Conservation (phyloP, 2,113 vertebrate species). For the Pseudonaja textilis region DNA sequence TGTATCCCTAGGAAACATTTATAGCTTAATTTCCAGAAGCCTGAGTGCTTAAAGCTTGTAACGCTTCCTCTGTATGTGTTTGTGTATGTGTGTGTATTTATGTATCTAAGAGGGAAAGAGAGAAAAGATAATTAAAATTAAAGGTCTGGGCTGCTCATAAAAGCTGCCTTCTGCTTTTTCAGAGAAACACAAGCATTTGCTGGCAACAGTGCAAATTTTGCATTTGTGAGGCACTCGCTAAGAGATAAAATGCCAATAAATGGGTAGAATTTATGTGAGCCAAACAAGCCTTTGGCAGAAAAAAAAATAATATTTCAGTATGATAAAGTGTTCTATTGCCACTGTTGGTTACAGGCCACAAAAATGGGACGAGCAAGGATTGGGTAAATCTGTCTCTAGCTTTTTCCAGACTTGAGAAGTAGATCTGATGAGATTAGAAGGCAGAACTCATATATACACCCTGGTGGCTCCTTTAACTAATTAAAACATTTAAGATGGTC, state of each 20-base stretch:
- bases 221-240: slow-evolving; percentile 11
- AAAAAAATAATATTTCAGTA: slow-evolving; percentile 23
- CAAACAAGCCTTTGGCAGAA: background rate
- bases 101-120: background rate
- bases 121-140: background rate
- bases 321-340: background rate
- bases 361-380: background rate
- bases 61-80: background rate
- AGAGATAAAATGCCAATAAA: background rate
- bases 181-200: background rate
- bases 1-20: slow-evolving; percentile 11
- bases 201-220: background rate
- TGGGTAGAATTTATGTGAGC: background rate
- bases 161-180: slow-evolving; percentile 23
- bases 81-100: background rate
- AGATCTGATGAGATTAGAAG: background rate
- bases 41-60: background rate
- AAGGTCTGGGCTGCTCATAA: slow-evolving; percentile 2
- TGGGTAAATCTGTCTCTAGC: background rate
- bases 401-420: background rate
- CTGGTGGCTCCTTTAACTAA: background rate
- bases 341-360: background rate
- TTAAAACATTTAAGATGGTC: background rate
- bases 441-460: background rate
- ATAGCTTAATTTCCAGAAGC: slow-evolving; percentile 26